Conservation (phyloP, 2,888 invertebrate species). For the Entomobrya multifasciata region DNA sequence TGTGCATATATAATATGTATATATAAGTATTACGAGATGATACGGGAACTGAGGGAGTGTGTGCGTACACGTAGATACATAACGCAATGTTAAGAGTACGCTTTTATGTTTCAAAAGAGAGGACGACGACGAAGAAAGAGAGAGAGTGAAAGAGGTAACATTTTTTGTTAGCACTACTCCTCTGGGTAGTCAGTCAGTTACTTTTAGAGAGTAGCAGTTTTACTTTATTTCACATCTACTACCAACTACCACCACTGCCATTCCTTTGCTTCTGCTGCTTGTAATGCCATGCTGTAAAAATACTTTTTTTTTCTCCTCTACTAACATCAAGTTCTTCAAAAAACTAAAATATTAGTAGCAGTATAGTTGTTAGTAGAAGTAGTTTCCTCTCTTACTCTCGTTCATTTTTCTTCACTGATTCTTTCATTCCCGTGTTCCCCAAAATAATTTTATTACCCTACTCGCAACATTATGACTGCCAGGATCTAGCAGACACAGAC, state of each 20-base stretch:
- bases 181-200: slow-evolving; percentile 39
- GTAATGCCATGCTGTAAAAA: background rate
- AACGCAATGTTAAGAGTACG: slow-evolving; percentile 32
- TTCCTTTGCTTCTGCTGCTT: background rate
- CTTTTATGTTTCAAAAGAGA: background rate
- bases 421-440: slow-evolving; percentile 57
- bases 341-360: background rate
- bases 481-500: slow-evolving; percentile 43
- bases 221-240: background rate
- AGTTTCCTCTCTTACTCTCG: slow-evolving; percentile 16
- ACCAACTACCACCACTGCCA: slow-evolving; percentile 24
- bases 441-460: slow-evolving; percentile 73
- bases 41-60: background rate
- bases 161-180: slow-evolving; percentile 17
- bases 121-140: background rate
- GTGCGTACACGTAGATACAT: slow-evolving; percentile 27
- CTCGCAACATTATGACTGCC: slow-evolving; percentile 68
- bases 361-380: background rate
- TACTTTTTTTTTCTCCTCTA: background rate
- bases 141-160: slow-evolving; percentile 1
- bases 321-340: too few relatives aligned
- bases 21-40: background rate
- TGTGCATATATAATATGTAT: background rate
- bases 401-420: slow-evolving; percentile 40
- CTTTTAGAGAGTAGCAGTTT: slow-evolving; percentile 21